Base-by-base conservation (phyloP, 2,113 vertebrate species). In the Microtus montanus region DNA sequence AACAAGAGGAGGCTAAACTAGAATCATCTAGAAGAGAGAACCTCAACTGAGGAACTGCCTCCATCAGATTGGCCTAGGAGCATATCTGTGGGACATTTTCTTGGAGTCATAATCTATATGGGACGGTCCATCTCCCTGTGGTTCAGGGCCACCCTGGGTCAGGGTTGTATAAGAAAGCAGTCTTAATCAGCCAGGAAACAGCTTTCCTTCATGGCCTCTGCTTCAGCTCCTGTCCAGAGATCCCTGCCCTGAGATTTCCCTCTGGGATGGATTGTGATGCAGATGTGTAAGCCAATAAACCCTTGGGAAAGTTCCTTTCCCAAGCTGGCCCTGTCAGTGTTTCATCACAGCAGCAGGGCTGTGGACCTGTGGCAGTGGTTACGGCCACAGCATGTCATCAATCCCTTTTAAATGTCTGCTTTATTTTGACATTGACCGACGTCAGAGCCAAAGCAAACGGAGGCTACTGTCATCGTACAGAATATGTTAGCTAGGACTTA, bases 341-440 rank as follows among this genome's bases (percentile, higher is more conserved):
- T 64, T 84, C 30, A 44, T 44, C 38, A 84, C 26, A 44, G 58
- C 26, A 44, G 3, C 26, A 7, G 38, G 44, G 14, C 41, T 44
- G 8, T 5, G 4, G 41, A 33, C 61, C 61, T 89, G 73, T 58
- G 89, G 78, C 15, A 49, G 49, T 84, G 17, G 26, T 44, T 9
- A 26, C 64, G 66, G 30, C 11, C 41, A 49, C 11, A 70, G 33
- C 3, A 20, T 8, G 80, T 58, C 74, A 22, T 88, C 78, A 78
- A 78, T 3, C 47, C 1, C 38, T 44, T 38, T 75, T 88, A 79
- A n/a, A 7, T 24, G 3, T 44, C 74, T 35, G 47, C 54, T 96
- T 83, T 86, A 64, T 93, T 92, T 96, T 92, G 90, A 84, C 20
- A 13, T 20, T 64, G 87, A 84, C 44, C 83, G 78, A 88, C 58